Evolutionary conservation across 2,113 vertebrate species (phyloP).

Genomic region (Larimichthys crocea): DNA sequence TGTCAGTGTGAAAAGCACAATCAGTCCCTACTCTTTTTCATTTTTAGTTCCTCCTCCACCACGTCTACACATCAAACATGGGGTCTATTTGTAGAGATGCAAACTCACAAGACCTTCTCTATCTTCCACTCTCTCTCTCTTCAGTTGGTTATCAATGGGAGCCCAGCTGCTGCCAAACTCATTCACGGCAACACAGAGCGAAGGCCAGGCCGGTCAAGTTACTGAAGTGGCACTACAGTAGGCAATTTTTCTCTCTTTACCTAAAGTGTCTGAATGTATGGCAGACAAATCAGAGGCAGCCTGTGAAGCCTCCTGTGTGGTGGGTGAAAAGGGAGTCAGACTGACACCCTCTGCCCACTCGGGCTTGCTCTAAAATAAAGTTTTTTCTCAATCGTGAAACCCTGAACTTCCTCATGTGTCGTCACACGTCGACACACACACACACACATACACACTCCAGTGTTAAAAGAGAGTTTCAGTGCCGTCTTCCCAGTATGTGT

Average conservation of each 20-base stretch:
- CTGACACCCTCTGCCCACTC: constrained; percentile 9
- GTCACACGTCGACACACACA: constrained; percentile 20
- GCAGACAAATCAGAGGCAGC: constrained; percentile 40
- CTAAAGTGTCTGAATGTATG: constrained; percentile 67
- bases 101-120: neutral
- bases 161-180: constrained; percentile 49
- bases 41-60: constrained; percentile 20
- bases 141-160: constrained; percentile 55
- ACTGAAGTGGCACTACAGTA: constrained; percentile 66
- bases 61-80: neutral
- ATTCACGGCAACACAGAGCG: constrained; percentile 53
- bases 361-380: neutral
- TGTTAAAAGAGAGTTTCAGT: constrained; percentile 2
- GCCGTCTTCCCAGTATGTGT: constrained; percentile 25
- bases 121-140: neutral
- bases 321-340: constrained; percentile 21
- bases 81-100: constrained; percentile 43
- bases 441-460: constrained; percentile 5
- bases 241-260: constrained; percentile 68
- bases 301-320: neutral
- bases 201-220: constrained; percentile 70
- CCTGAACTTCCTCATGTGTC: neutral
- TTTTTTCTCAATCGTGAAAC: neutral
- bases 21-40: constrained; percentile 14
- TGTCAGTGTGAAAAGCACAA: constrained; percentile 42